Conservation (phyloP, 1,140 invertebrate genomes). For the Atta cephalotes region DNA sequence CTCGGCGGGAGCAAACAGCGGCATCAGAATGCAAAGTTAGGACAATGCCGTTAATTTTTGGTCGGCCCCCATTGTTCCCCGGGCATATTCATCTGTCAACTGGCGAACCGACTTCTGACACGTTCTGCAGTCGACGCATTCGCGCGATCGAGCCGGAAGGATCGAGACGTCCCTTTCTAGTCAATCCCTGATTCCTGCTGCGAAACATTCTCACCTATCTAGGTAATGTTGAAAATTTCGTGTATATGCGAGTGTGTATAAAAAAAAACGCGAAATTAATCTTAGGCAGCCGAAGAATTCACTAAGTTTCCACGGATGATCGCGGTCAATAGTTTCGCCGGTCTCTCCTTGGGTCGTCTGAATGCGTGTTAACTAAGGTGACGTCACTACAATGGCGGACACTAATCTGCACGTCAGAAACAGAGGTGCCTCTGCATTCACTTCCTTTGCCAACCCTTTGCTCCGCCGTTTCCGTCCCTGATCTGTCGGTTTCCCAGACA, state of each 20-base stretch:
- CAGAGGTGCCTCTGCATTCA: conserved; percentile 79
- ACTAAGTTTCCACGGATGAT: conserved; percentile 32
- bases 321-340: conserved; percentile 77
- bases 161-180: neutral
- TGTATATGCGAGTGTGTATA: no score
- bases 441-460: conserved; percentile 72
- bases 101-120: conserved; percentile 79
- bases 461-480: conserved; percentile 78
- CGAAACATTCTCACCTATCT: neutral
- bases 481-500: conserved; percentile 84
- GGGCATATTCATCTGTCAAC: conserved; percentile 85
- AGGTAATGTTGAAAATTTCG: neutral
- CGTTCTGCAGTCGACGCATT: conserved; percentile 57
- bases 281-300: neutral
- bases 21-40: conserved; percentile 82
- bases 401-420: conserved; percentile 86
- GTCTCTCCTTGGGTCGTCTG: conserved; percentile 70
- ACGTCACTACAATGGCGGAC: conserved; percentile 86
- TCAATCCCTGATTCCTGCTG: neutral
- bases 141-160: conserved; percentile 52
- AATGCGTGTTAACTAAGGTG: conserved; percentile 86
- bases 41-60: conserved; percentile 87
- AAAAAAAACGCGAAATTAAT: neutral
- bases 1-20: conserved; percentile 69
- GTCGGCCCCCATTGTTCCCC: conserved; percentile 83